phyloP scores from a whole-genome alignment of 2,113 vertebrate genomes.

The Diphyllodes magnificus region DNA sequence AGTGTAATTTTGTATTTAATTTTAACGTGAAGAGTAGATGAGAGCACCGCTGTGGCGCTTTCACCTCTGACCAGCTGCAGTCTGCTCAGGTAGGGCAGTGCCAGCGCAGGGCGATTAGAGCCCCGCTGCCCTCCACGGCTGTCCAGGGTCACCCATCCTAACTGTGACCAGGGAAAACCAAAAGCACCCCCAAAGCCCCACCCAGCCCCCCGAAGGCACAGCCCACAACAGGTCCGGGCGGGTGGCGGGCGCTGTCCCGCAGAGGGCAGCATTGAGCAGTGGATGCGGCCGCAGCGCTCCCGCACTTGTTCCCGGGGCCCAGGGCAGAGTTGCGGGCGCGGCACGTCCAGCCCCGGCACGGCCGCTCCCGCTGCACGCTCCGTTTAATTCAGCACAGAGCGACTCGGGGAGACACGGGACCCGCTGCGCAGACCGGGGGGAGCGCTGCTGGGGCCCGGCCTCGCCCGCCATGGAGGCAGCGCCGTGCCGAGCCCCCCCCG shows the following conservation, averaged over 20 bases:
- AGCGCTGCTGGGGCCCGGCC: background rate
- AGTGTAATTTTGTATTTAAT: background rate
- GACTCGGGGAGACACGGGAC: background rate
- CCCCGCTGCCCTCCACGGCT: background rate
- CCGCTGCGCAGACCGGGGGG: background rate
- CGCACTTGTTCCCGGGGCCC: background rate
- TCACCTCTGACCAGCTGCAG: background rate
- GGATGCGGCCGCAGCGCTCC: background rate
- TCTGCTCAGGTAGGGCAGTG: background rate
- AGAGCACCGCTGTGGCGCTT: fast-evolving
- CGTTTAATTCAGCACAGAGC: background rate
- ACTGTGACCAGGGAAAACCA: background rate
- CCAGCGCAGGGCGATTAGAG: background rate
- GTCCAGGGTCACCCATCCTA: fast-evolving
- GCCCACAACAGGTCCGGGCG: background rate
- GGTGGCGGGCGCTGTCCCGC: conserved; percentile 15
- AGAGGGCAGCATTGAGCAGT: conserved; percentile 78
- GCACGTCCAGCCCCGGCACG: background rate
- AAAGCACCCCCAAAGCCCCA: fast-evolving
- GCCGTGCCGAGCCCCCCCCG: background rate
- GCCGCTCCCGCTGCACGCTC: background rate
- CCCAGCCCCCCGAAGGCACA: background rate
- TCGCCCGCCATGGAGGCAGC: background rate
- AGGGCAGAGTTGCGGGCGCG: background rate
- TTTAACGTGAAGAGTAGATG: background rate